A percentile compares a stretch with the other conserved stretches of the same genome.
Conservation (phyloP, 1,140 invertebrate genomes). For the Pseudomyrmex dendroicus region DNA sequence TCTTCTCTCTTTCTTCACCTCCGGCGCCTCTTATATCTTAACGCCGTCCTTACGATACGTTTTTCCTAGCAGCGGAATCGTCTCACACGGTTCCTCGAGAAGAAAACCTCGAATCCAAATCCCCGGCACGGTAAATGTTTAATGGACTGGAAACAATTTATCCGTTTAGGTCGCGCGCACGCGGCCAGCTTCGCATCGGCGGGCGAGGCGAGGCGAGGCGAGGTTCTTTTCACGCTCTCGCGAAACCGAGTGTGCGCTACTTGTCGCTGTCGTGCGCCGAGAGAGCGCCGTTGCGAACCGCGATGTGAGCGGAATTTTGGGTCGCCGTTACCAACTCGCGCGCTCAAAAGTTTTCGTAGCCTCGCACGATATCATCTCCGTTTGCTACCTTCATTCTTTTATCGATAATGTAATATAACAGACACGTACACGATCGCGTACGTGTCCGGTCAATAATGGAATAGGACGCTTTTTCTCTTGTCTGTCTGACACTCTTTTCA, state of each 20-base stretch:
- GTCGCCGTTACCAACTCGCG: conserved; percentile 53
- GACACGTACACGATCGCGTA: conserved; percentile 4
- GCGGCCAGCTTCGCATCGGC: background rate
- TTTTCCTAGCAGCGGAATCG: conserved; percentile 60
- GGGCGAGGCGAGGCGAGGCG: conserved; percentile 1
- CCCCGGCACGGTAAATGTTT: conserved; percentile 75
- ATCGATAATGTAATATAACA: background rate
- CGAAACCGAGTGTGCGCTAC: conserved; percentile 42
- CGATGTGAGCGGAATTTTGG: conserved; percentile 44
- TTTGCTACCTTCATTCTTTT: background rate
- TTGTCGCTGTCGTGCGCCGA: conserved; percentile 41
- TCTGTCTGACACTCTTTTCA: background rate
- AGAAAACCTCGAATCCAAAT: conserved; percentile 74
- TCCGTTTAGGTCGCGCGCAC: conserved; percentile 62
- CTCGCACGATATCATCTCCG: conserved; percentile 23
- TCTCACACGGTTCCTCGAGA: conserved; percentile 42
- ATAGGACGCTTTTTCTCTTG: background rate
- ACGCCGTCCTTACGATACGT: conserved; percentile 63
- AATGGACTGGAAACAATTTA: conserved; percentile 83
- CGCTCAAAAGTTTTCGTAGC: conserved; percentile 26
- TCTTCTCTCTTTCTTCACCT: conserved; percentile 65
- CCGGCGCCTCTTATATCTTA: conserved; percentile 59
- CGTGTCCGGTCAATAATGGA: background rate
- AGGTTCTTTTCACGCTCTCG: conserved; percentile 28
- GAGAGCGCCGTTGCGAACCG: conserved; percentile 20